phyloP scores from a whole-genome alignment of 2,888 invertebrate species.

The Myathropa florea region DNA sequence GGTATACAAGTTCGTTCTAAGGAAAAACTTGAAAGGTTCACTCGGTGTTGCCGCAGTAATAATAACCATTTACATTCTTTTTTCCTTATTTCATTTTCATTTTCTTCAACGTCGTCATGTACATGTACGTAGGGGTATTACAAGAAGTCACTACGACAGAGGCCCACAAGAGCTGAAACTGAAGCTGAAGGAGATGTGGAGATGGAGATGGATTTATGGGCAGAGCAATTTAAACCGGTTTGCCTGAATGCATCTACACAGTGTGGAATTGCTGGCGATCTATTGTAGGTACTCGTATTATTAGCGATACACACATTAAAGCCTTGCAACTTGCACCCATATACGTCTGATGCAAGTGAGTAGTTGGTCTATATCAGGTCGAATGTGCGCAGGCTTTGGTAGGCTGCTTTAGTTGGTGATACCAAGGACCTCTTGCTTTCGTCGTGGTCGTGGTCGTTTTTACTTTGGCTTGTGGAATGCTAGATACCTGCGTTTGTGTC shows the following conservation, averaged over 20 bases:
- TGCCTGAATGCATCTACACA: constrained; percentile 39
- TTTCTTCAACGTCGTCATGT: constrained; percentile 8
- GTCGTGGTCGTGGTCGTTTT: constrained; percentile 53
- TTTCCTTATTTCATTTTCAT: not conserved
- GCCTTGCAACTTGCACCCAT: constrained; percentile 49
- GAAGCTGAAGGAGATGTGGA: constrained; percentile 16
- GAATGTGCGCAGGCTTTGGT: constrained; percentile 31
- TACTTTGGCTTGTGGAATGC: constrained; percentile 54
- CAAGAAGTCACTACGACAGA: constrained; percentile 43
- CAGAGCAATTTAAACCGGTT: constrained; percentile 62
- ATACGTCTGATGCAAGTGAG: constrained; percentile 28
- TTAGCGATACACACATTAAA: constrained; percentile 30
- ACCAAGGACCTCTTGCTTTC: constrained; percentile 59
- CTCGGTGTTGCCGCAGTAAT: constrained; percentile 23
- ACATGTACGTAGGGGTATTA: constrained; percentile 53
- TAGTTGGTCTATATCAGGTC: constrained; percentile 26
- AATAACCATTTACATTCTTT: constrained; percentile 8
- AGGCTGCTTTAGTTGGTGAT: constrained; percentile 25
- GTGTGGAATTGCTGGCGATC: constrained; percentile 29
- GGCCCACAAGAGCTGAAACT: constrained; percentile 11
- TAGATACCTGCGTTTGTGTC: constrained; percentile 37
- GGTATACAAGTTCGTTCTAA: constrained; percentile 14
- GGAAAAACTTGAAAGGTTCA: constrained; percentile 13
- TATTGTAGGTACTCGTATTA: constrained; percentile 30
- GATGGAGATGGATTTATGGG: constrained; percentile 62